A percentile compares a stretch with the other conserved stretches of the same genome.
phyloP scores from a whole-genome alignment of 2,113 vertebrate species.

The Psophia crepitans region DNA sequence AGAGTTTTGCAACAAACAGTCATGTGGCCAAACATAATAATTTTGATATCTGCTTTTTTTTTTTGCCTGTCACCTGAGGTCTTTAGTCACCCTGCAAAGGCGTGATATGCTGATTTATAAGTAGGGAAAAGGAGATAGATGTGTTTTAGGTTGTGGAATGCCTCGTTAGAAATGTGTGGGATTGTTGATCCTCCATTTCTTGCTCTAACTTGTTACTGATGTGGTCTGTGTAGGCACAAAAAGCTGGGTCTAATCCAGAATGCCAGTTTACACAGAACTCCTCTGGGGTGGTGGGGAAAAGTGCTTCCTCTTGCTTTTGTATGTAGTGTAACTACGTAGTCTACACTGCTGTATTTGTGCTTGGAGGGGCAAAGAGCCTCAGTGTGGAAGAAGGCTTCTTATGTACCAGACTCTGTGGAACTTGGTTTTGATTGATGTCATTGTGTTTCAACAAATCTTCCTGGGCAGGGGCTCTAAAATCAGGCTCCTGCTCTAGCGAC shows the following conservation, averaged over 20 bases:
- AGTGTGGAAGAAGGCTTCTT: not conserved
- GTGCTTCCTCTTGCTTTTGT: not conserved
- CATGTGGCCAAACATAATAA: not conserved
- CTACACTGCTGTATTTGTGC: not conserved
- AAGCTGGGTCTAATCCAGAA: not conserved
- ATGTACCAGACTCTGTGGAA: accelerated
- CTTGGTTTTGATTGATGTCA: not conserved
- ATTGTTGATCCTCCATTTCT: not conserved
- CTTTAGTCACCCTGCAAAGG: not conserved
- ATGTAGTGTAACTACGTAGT: not conserved
- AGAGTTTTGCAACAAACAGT: not conserved
- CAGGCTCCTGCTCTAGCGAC: not conserved
- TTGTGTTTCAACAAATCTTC: no score
- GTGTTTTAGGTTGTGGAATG: not conserved
- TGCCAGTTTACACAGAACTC: not conserved
- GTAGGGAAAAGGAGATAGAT: not conserved
- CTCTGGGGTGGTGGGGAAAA: accelerated
- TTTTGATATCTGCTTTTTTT: not conserved
- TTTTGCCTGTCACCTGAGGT: not conserved
- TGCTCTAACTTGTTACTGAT: not conserved
- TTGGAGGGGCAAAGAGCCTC: not conserved
- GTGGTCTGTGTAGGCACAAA: not conserved
- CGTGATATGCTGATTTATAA: not conserved
- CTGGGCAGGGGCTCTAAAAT: not conserved
- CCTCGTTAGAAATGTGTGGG: not conserved